Conservation (phyloP, 2,888 invertebrate genomes). For the Formica aserva region DNA sequence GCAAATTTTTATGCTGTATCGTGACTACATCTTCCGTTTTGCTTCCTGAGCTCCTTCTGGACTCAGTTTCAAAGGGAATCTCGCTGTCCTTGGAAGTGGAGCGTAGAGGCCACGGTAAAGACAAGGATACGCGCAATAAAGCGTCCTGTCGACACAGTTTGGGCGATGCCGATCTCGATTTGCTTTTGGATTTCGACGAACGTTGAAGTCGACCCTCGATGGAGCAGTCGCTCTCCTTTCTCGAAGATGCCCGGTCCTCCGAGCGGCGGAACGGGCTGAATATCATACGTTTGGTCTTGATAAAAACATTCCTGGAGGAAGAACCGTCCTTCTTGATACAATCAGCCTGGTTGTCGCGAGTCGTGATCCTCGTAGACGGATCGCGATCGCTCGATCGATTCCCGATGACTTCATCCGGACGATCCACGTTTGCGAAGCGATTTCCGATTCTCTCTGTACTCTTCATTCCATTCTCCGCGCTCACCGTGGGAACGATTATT, state of each 20-base stretch:
- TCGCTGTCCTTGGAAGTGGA: slow-evolving; percentile 60
- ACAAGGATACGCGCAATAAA: slow-evolving; percentile 61
- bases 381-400: not conserved
- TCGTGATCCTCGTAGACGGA: not conserved
- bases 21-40: slow-evolving; percentile 1
- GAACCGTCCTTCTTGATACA: slow-evolving; percentile 66
- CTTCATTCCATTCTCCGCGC: slow-evolving; percentile 42
- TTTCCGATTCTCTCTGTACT: not conserved
- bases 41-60: slow-evolving; percentile 21
- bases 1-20: not conserved
- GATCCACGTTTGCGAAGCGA: not conserved
- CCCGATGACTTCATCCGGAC: not conserved
- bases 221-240: slow-evolving; percentile 42
- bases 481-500: slow-evolving; percentile 80
- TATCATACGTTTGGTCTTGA: slow-evolving; percentile 93
- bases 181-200: slow-evolving; percentile 59
- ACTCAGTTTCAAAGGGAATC: not conserved
- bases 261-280: slow-evolving; percentile 90
- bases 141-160: slow-evolving; percentile 63
- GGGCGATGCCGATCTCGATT: slow-evolving; percentile 71
- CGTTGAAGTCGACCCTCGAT: slow-evolving; percentile 12
- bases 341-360: not conserved
- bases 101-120: slow-evolving; percentile 70
- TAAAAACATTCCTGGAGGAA: slow-evolving; percentile 89
- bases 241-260: slow-evolving; percentile 55